Base-by-base conservation (phyloP, 1,140 invertebrate genomes). In the Pygmarrhopalites habei region DNA sequence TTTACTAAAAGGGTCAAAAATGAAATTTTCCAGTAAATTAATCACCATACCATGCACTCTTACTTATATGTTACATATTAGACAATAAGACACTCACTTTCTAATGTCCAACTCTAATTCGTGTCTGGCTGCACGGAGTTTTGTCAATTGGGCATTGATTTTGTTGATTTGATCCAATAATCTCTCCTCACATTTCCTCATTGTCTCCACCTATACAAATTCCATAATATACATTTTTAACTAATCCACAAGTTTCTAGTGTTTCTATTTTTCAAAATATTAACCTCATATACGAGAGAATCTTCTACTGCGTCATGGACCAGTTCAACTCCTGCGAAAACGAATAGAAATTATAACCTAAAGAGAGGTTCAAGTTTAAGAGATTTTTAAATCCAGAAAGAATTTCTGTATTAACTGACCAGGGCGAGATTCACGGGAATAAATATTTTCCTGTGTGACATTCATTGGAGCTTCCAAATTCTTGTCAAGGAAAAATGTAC, bases 231-330 rank as follows among this genome's bases (percentile, higher is more conserved):
- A 25, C 28, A 26, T 19, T 19, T 17, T 55, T 55, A 55, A 23
- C 10, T 10, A 58, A 47, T 26, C n/a, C 14, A 0, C 14, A 4
- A 39, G 12, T 5, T 5, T 39, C 35, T 21, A 39, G n/a, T n/a
- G n/a, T 39, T 21, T n/a, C 55, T n/a, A 12, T 49, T n/a, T 12
- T 23, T 39, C 12, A 12, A 49, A 12, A 17, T 32, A 21, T 60
- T 30, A 17, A 62, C 41, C 39, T 67, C 62, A 25, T 59, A 62
- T 2, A 64, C 39, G 14, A 64, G 55, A 53, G 55, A 64, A 44
- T 67, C 66, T 58, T 67, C 66, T 7, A 67, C 66, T 0, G 66
- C 39, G 39, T 67, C 66, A 29, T 47, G 57, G 30, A 67, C 66
- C 41, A 67, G 32, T 46, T 67, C 66, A 1, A 61, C 62, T 28